Evolutionary conservation across 2,797 vertebrate genomes (phyloP).

Genomic region (Botia kubotai): DNA sequence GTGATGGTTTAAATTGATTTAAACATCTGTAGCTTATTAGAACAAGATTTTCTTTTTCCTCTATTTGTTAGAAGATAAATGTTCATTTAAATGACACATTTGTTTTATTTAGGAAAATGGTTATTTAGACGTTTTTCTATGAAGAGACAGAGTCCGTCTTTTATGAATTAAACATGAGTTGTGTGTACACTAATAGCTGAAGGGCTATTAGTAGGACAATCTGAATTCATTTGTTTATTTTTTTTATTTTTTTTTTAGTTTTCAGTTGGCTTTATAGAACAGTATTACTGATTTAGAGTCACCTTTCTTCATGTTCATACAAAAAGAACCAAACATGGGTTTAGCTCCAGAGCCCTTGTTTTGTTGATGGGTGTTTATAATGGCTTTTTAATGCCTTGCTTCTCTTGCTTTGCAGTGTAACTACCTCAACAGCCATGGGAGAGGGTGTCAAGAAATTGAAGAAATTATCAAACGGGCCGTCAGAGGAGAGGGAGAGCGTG

Average conservation of each 20-base stretch:
- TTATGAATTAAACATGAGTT: constrained; percentile 38
- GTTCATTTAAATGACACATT: neutral
- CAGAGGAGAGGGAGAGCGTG: constrained; percentile 62
- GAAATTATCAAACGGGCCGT: constrained; percentile 62
- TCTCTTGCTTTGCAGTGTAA: constrained; percentile 52
- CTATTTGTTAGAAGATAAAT: neutral
- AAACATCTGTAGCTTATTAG: too few species aligned
- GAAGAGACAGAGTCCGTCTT: neutral
- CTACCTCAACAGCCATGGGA: constrained; percentile 61
- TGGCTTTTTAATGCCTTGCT: neutral
- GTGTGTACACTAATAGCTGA: constrained; percentile 24
- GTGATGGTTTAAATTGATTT: neutral
- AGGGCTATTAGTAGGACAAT: constrained; percentile 29
- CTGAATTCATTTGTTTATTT: neutral
- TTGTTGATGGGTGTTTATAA: neutral
- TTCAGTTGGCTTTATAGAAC: constrained; percentile 7
- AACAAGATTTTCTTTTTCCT: too few species aligned
- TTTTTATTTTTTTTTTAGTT: neutral
- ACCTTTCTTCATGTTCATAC: neutral
- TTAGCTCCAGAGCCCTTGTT: neutral
- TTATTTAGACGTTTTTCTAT: neutral
- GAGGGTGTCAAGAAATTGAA: constrained; percentile 67
- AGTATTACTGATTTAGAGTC: neutral
- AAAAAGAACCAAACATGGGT: neutral
- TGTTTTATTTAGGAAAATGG: constrained; percentile 3